Percentiles rank a stretch among this genome's conserved stretches.
Conservation (phyloP, 2,888 invertebrate species). For the Dione juno region DNA sequence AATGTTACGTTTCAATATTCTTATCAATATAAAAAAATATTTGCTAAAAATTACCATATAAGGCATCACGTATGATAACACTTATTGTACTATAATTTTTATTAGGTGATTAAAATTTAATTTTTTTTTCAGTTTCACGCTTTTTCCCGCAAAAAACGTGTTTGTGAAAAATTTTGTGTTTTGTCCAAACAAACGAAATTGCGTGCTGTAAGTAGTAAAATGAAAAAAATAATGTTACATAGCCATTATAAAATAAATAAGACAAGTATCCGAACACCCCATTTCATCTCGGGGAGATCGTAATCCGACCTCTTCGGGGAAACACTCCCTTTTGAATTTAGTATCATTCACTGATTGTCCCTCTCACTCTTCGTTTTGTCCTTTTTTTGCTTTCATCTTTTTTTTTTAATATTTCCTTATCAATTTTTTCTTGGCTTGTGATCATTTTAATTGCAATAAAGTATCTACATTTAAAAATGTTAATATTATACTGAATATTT, state of each 20-base stretch:
- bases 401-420: not conserved
- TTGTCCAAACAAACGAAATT: too few species aligned
- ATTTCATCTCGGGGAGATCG: conserved; percentile 22
- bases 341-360: conserved; percentile 24
- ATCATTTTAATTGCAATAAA: not conserved
- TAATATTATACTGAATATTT: too few species aligned
- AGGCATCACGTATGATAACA: too few species aligned
- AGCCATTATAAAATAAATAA: conserved; percentile 20
- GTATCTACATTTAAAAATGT: not conserved
- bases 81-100: too few species aligned
- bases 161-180: too few species aligned
- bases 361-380: conserved; percentile 14
- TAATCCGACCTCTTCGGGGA: conserved; percentile 33
- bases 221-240: conserved; percentile 21
- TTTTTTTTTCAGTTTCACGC: too few species aligned
- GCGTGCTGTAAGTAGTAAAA: not conserved
- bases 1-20: too few species aligned
- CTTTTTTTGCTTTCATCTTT: conserved; percentile 7
- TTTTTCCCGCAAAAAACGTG: too few species aligned
- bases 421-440: not conserved
- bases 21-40: too few species aligned
- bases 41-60: too few species aligned
- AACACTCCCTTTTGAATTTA: conserved; percentile 32
- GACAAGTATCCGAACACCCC: conserved; percentile 25
- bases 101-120: too few species aligned